These are phyloP conservation scores for Xylocampa areola DNA, from an alignment of 2,888 invertebrate genomes.

Conservation along the genomic window DNA sequence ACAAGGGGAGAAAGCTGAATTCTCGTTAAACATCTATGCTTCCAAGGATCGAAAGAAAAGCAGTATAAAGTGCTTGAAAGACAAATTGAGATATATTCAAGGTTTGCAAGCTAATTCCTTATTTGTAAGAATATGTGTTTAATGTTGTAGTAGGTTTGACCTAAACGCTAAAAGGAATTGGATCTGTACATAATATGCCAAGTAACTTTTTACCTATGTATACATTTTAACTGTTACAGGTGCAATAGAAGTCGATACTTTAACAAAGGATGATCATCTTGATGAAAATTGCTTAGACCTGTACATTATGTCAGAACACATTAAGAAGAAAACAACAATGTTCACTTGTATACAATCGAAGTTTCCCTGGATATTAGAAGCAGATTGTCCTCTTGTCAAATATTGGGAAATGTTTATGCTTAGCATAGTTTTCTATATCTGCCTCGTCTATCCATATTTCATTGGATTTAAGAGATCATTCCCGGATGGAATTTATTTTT, in stretches of 20 bases:
- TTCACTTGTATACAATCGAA: conserved; percentile 79
- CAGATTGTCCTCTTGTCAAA: conserved; percentile 80
- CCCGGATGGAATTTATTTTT: conserved; percentile 77
- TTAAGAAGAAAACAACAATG: conserved; percentile 75
- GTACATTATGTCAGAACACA: conserved; percentile 83
- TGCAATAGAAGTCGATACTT: conserved; percentile 70
- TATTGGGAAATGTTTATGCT: conserved; percentile 87
- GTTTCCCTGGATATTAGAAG: conserved; percentile 87
- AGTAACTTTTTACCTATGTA: too few species aligned
- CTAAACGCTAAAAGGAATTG: too few species aligned
- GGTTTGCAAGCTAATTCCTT: too few species aligned
- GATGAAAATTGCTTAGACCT: conserved; percentile 82
- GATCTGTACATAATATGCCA: too few species aligned
- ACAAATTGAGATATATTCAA: conserved; percentile 82
- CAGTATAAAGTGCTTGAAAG: conserved; percentile 86
- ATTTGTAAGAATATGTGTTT: too few species aligned
- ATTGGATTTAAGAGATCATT: conserved; percentile 81
- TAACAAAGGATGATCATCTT: conserved; percentile 75
- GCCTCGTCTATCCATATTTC: conserved; percentile 85
- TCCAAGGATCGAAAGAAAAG: conserved; percentile 84
- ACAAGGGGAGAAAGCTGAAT: conserved; percentile 58
- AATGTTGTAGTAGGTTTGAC: too few species aligned
- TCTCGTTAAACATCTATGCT: conserved; percentile 82
- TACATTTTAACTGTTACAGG: conserved; percentile 68
- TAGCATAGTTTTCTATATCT: conserved; percentile 78